Evolutionary conservation across 2,797 vertebrate genomes (phyloP), one percentile per base, ranked within the genome.

Genomic region (Sternarchorhynchus goeldii): DNA sequence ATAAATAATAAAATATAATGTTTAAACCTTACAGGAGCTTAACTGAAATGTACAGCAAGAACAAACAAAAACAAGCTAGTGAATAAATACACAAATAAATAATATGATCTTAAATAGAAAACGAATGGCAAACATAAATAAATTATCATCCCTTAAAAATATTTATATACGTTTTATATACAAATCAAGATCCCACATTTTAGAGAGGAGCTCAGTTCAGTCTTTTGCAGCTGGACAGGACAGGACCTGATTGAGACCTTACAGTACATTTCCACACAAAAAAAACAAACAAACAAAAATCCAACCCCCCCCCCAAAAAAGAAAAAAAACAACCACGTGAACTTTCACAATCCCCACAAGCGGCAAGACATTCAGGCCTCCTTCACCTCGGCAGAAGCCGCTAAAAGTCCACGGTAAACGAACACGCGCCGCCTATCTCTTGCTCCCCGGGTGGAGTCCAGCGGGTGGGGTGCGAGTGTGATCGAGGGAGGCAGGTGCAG

Each of bases 101-200:
- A 87, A 31, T 62, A 82, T 90, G 85, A 85, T 80, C 86, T 90
- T 81, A 85, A 85, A 91, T 86, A 86, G 87, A 89, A 85, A 68
- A 78, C 25, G 77, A 84, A 90, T 85, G 83, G 85, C 90, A 85
- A 58, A 77, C 83, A 78, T 82, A 83, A 62, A 86, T 86, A 68
- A 79, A 73, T 66, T 59, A 81, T 81, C 79, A 36, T 57, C 77
- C 63, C 63, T 81, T 76, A 83, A 74, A 79, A 77, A 77, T 81
- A 65, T 25, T 65, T 85, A 76, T 77, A 76, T 77, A 66, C 67
- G 75, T 62, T 77, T 76, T 86, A 82, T 86, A 63, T 86, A 84
- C 82, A 86, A 80, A 82, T 80, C 64, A 79, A 79, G 72, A 74
- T 84, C 81, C 84, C 69, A 45, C 41, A 10, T 73, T 56, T 68